phyloP scores from a whole-genome alignment of 1,140 invertebrate species.

The Caenorhabditis brenneri region DNA sequence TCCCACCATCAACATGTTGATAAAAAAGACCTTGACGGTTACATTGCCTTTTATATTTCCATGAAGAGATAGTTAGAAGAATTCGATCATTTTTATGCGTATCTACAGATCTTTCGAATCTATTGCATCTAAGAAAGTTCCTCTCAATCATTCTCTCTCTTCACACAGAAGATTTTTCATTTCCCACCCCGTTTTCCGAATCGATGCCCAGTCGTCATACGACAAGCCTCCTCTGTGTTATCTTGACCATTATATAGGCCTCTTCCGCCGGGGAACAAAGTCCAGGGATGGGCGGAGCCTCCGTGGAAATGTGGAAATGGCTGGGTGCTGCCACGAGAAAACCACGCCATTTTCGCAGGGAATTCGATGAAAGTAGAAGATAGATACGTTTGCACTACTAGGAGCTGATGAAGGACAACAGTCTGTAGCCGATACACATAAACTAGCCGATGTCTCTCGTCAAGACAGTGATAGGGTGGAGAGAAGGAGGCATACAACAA shows the following conservation, averaged over 20 bases:
- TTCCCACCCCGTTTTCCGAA: background rate
- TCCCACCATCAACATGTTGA: too few relatives aligned
- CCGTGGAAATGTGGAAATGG: background rate
- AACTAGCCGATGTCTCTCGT: too few relatives aligned
- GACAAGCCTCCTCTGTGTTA: background rate
- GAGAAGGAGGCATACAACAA: too few relatives aligned
- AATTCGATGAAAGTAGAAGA: background rate
- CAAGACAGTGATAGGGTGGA: too few relatives aligned
- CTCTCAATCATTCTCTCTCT: too few relatives aligned
- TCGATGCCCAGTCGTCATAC: conserved; percentile 40
- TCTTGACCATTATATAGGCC: conserved; percentile 5
- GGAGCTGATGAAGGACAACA: background rate
- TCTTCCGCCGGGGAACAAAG: background rate
- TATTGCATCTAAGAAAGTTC: too few relatives aligned
- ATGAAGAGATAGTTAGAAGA: too few relatives aligned
- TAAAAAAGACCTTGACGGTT: background rate
- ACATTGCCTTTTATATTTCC: too few relatives aligned
- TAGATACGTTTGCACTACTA: background rate
- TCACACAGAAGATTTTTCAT: background rate
- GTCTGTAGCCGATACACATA: background rate
- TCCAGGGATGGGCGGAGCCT: background rate
- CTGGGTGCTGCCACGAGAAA: background rate
- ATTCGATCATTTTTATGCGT: too few relatives aligned
- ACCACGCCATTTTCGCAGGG: background rate
- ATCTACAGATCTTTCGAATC: too few relatives aligned